phyloP scores from a whole-genome alignment of 2,888 invertebrate genomes.

The Drosophila monieri region DNA sequence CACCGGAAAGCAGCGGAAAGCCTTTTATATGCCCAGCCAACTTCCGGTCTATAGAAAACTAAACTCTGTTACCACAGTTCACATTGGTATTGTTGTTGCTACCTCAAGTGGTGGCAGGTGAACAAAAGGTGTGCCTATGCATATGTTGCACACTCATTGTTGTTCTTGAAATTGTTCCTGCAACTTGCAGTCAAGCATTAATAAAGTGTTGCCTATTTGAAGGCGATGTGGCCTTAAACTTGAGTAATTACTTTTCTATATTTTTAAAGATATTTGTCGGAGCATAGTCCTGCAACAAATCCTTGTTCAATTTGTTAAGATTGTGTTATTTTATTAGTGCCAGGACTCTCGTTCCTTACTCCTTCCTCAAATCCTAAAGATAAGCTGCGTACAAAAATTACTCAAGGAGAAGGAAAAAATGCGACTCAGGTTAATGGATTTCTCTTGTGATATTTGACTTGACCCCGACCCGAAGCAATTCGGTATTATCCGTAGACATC shows the following conservation, averaged over 20 bases:
- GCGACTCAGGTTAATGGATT: slow-evolving; percentile 75
- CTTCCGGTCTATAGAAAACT: slow-evolving; percentile 74
- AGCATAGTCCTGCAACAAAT: too few species aligned
- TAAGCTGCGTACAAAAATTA: slow-evolving; percentile 44
- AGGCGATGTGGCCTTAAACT: slow-evolving; percentile 64
- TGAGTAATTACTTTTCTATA: slow-evolving; percentile 43
- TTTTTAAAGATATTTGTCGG: neutral
- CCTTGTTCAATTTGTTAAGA: too few species aligned
- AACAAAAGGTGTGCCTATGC: slow-evolving; percentile 64
- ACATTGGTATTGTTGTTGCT: slow-evolving; percentile 33
- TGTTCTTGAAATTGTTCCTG: slow-evolving; percentile 10
- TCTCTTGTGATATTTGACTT: slow-evolving; percentile 76
- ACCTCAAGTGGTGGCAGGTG: slow-evolving; percentile 56
- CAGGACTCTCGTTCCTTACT: neutral
- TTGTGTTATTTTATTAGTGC: too few species aligned
- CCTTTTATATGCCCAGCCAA: slow-evolving; percentile 69
- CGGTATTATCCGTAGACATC: slow-evolving; percentile 41
- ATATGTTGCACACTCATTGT: slow-evolving; percentile 59
- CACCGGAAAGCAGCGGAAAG: slow-evolving; percentile 75
- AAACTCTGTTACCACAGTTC: slow-evolving; percentile 50
- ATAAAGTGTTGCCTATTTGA: slow-evolving; percentile 53
- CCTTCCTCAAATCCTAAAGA: slow-evolving; percentile 21
- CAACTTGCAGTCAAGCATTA: slow-evolving; percentile 48
- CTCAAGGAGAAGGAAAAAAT: slow-evolving; percentile 46
- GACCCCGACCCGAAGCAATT: slow-evolving; percentile 52